phyloP scores from a whole-genome alignment of 2,888 invertebrate genomes.

The Rotaria sp. region DNA sequence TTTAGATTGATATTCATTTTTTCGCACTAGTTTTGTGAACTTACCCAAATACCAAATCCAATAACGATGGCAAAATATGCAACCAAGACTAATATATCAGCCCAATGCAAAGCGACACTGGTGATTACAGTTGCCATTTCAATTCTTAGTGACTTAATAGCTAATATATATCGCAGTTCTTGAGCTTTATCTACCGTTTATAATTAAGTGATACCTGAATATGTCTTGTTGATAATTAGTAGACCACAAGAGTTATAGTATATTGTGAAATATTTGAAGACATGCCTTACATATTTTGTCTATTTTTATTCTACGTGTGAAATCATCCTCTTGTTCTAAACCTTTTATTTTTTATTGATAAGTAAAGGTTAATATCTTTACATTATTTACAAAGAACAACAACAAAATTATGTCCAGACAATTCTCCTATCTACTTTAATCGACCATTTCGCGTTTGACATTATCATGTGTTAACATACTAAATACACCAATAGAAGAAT shows the following conservation, averaged over 20 bases:
- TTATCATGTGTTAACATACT: neutral
- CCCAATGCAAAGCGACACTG: neutral
- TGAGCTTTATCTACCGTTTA: no score
- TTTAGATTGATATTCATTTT: no score
- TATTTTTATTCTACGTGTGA: no score
- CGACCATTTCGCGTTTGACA: constrained; percentile 17
- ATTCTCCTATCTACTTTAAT: neutral
- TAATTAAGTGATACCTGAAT: no score
- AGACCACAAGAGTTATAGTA: neutral
- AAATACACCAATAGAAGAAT: neutral
- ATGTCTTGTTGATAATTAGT: no score
- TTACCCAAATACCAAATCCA: constrained; percentile 33
- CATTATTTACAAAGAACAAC: neutral
- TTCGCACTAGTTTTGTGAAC: no score
- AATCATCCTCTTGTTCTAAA: neutral
- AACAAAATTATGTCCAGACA: neutral
- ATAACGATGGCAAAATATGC: constrained; percentile 30
- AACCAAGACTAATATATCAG: constrained; percentile 21
- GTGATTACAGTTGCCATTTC: no score
- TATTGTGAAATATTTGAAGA: neutral
- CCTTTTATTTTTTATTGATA: neutral
- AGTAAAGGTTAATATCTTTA: neutral
- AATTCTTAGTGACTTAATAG: no score
- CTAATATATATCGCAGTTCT: no score
- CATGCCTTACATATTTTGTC: neutral